Evolutionary conservation across 2,113 vertebrate species (phyloP).

Genomic region (Actinemys pallida): DNA sequence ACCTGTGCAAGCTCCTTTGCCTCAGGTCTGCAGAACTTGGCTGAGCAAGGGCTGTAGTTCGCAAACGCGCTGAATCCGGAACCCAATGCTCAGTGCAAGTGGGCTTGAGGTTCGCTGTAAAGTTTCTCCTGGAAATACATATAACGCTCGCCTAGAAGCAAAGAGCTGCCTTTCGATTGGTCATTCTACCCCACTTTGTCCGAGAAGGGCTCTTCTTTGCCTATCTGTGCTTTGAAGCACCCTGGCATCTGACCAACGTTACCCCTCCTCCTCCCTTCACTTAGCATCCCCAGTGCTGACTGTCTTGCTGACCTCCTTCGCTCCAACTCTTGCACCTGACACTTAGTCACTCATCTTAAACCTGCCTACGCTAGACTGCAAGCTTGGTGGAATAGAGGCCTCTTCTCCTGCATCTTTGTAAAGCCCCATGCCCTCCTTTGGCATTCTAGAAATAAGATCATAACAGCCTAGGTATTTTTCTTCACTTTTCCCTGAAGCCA

Average conservation of each 20-base stretch:
- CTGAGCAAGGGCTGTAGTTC: neutral
- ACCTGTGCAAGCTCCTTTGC: neutral
- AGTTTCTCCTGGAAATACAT: neutral
- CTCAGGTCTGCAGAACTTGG: neutral
- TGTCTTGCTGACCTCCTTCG: neutral
- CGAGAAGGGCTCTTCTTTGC: neutral
- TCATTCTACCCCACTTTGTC: too few species aligned
- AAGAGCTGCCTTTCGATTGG: too few species aligned
- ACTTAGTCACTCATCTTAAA: neutral
- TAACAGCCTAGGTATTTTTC: neutral
- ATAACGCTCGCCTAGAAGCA: too few species aligned
- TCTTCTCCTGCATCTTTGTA: neutral
- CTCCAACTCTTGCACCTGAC: neutral
- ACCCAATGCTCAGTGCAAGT: neutral
- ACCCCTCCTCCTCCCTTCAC: neutral
- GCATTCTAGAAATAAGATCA: neutral
- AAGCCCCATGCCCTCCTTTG: neutral
- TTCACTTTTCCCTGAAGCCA: neutral
- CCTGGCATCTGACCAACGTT: neutral
- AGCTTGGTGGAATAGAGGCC: neutral
- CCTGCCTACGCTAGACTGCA: neutral
- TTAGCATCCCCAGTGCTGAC: neutral
- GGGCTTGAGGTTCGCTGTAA: neutral
- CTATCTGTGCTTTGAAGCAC: too few species aligned
- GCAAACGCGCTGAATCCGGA: neutral